Percentiles rank a stretch among this genome's conserved stretches.
Evolutionary conservation across 2,888 invertebrate species (phyloP).

Genomic region (Sinotaia quadrata): DNA sequence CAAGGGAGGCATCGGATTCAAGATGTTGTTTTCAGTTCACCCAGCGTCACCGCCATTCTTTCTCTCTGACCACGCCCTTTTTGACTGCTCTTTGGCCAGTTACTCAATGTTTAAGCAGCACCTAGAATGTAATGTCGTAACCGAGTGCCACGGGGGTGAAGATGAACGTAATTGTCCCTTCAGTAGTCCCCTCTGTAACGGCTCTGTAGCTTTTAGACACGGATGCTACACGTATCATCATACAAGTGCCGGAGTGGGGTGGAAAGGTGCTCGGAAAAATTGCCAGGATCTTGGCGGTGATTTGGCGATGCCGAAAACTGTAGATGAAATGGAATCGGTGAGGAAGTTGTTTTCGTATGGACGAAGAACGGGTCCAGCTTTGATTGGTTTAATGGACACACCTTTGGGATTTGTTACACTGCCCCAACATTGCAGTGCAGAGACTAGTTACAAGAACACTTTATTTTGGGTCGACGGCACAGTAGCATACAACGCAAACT

Average conservation of each 20-base stretch:
- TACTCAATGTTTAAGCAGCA: background rate
- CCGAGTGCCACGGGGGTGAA: slow-evolving; percentile 11
- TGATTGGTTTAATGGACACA: background rate
- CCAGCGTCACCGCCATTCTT: background rate
- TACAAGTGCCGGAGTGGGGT: background rate
- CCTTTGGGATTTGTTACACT: background rate
- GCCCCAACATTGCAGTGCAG: too few species aligned
- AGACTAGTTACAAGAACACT: slow-evolving; percentile 9
- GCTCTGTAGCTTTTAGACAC: background rate
- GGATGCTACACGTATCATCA: background rate
- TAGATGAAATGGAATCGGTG: background rate
- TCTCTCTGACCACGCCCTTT: background rate
- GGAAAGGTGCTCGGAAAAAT: background rate
- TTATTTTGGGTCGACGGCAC: slow-evolving; percentile 10
- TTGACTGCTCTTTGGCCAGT: slow-evolving; percentile 4
- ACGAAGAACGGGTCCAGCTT: background rate
- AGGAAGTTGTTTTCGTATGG: background rate
- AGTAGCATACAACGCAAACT: background rate
- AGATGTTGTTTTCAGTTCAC: background rate
- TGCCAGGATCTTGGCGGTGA: slow-evolving; percentile 6
- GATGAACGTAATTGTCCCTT: slow-evolving; percentile 17
- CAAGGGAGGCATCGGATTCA: too few species aligned
- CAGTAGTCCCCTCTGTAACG: slow-evolving; percentile 19
- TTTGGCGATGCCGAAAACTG: slow-evolving; percentile 12
- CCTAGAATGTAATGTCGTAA: slow-evolving; percentile 9